Conservation (phyloP, 2,888 invertebrate species). For the Platycheirus rosarum region DNA sequence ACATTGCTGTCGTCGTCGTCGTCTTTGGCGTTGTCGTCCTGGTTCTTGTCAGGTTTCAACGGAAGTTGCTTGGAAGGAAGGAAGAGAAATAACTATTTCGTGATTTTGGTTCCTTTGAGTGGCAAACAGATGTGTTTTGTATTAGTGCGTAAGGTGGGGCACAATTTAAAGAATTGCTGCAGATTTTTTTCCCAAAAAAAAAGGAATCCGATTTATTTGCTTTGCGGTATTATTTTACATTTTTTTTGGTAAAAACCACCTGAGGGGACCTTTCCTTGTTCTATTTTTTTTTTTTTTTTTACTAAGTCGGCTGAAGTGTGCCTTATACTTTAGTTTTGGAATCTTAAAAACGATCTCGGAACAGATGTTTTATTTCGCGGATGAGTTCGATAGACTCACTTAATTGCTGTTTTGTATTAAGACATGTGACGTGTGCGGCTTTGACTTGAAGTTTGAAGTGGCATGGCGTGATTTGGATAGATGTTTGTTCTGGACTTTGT, state of each 20-base stretch:
- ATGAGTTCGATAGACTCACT: constrained; percentile 59
- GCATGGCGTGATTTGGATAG: neutral
- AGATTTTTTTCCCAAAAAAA: constrained; percentile 58
- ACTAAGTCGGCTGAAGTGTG: constrained; percentile 57
- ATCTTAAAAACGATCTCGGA: constrained; percentile 28
- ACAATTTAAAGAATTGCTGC: constrained; percentile 53
- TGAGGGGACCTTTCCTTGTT: constrained; percentile 52
- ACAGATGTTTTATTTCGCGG: constrained; percentile 71
- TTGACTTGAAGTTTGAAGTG: constrained; percentile 14
- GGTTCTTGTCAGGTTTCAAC: constrained; percentile 59
- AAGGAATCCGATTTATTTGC: constrained; percentile 65
- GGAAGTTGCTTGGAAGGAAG: constrained; percentile 56
- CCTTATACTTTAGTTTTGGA: constrained; percentile 42
- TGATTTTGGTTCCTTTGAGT: constrained; percentile 62
- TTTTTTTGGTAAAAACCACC: constrained; percentile 69
- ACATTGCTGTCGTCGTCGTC: neutral
- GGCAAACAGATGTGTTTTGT: constrained; percentile 67
- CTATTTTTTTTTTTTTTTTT: constrained; percentile 34
- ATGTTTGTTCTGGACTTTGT: too few relatives aligned
- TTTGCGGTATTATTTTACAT: constrained; percentile 70
- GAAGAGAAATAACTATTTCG: constrained; percentile 24
- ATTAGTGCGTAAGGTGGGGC: constrained; percentile 65
- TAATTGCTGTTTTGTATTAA: constrained; percentile 44
- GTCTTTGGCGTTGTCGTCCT: too few relatives aligned
- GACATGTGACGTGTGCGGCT: constrained; percentile 47